A percentile compares a stretch with the other conserved stretches of the same genome.
Conservation (phyloP, 2,888 invertebrate species). For the Thumatha senex region DNA sequence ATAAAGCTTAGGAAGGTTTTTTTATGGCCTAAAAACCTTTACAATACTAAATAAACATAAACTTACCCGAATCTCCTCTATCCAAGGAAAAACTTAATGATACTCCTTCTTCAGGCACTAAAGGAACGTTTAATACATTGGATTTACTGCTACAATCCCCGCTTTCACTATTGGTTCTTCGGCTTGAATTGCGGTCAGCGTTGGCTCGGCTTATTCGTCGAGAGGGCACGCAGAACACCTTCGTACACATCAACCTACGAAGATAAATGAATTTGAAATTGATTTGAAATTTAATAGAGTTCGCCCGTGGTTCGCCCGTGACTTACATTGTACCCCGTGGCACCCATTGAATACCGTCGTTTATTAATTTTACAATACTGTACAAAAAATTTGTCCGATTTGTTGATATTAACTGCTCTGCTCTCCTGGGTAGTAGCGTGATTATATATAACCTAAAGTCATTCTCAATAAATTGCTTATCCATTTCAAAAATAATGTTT, state of each 20-base stretch:
- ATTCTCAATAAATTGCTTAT: no score
- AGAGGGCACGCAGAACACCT: conserved; percentile 84
- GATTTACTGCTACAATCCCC: conserved; percentile 44
- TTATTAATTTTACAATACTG: no score
- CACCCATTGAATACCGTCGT: no score
- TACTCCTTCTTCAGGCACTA: conserved; percentile 62
- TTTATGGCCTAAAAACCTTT: no score
- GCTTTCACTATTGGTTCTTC: conserved; percentile 31
- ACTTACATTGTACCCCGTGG: no score
- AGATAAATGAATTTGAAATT: background rate
- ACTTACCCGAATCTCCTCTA: conserved; percentile 74
- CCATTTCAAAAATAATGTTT: no score
- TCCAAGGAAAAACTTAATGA: conserved; percentile 72
- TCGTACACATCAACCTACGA: conserved; percentile 82
- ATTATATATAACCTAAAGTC: no score
- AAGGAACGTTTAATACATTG: conserved; percentile 62
- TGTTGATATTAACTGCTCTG: no score
- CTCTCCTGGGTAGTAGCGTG: no score
- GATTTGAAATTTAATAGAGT: background rate
- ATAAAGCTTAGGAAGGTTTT: no score
- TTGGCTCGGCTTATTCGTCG: conserved; percentile 49
- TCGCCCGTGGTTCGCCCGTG: no score
- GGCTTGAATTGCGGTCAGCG: conserved; percentile 48
- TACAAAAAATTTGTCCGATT: no score
- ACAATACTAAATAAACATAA: background rate